Conservation (phyloP, 2,797 vertebrate species). For the Heteromormyrus szaboi region DNA sequence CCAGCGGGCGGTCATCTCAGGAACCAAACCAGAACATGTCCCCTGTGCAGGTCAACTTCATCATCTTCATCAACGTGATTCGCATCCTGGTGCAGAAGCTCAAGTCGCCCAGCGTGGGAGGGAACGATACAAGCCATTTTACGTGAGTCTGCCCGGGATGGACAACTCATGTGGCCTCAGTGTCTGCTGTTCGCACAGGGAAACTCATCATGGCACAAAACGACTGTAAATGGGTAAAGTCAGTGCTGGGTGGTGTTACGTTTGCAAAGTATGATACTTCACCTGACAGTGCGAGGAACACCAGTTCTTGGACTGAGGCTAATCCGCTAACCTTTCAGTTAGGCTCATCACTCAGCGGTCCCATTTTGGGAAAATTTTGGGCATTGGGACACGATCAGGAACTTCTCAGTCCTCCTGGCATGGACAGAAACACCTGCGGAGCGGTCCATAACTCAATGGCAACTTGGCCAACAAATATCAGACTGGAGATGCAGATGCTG, state of each 20-base stretch:
- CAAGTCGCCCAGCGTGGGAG: slow-evolving; percentile 63
- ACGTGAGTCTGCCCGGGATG: slow-evolving; percentile 58
- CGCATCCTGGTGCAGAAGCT: slow-evolving; percentile 78
- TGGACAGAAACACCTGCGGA: neutral
- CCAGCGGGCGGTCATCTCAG: neutral
- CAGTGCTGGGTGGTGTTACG: neutral
- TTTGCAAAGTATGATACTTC: neutral
- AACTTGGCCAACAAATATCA: neutral
- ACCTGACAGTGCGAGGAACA: neutral
- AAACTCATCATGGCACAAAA: neutral
- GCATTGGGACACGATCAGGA: neutral
- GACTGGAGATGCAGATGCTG: neutral
- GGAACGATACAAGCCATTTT: slow-evolving; percentile 70
- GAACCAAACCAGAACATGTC: neutral
- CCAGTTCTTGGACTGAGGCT: neutral
- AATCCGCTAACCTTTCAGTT: neutral
- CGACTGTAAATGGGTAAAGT: neutral
- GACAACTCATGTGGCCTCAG: neutral
- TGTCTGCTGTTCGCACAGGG: neutral
- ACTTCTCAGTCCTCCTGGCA: neutral
- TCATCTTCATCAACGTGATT: slow-evolving; percentile 81
- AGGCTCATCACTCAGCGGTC: neutral
- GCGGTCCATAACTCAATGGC: neutral
- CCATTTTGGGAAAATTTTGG: neutral
- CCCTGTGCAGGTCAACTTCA: slow-evolving; percentile 65